Evolutionary conservation across 2,888 invertebrate genomes (phyloP).

Genomic region (Frankliniella intonsa): DNA sequence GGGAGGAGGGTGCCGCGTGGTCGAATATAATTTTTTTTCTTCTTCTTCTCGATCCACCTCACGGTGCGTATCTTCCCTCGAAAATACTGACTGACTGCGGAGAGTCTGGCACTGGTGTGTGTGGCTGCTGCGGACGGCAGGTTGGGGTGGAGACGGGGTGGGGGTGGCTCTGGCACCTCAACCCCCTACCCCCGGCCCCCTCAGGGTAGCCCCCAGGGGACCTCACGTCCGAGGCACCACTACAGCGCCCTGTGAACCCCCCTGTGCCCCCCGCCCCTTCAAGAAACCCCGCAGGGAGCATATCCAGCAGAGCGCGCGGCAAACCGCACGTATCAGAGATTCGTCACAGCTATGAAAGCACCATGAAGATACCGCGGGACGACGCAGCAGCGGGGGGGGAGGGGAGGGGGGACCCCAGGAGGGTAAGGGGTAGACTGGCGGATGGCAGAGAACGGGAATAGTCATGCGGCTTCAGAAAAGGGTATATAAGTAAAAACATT

Average conservation of each 20-base stretch:
- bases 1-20: background rate
- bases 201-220: background rate
- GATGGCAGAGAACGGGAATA: too few species aligned
- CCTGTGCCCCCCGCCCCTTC: background rate
- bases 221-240: slow-evolving; percentile 2
- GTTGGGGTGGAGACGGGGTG: background rate
- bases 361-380: background rate
- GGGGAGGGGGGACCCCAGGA: background rate
- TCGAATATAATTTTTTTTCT: background rate
- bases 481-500: too few species aligned
- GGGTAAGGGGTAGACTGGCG: too few species aligned
- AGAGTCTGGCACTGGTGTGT: background rate
- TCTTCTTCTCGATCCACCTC: background rate
- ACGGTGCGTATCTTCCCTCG: background rate
- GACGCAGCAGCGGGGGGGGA: background rate
- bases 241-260: background rate
- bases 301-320: slow-evolving; percentile 7
- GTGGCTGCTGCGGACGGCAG: background rate
- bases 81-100: slow-evolving; percentile 7
- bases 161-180: background rate
- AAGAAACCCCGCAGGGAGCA: background rate
- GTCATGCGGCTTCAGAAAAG: too few species aligned
- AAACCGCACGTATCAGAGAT: slow-evolving; percentile 23
- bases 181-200: background rate
- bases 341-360: slow-evolving; percentile 16